Percentiles rank a stretch among this genome's conserved stretches.
Conservation (phyloP, 2,113 vertebrate species). For the Colossoma macropomum region DNA sequence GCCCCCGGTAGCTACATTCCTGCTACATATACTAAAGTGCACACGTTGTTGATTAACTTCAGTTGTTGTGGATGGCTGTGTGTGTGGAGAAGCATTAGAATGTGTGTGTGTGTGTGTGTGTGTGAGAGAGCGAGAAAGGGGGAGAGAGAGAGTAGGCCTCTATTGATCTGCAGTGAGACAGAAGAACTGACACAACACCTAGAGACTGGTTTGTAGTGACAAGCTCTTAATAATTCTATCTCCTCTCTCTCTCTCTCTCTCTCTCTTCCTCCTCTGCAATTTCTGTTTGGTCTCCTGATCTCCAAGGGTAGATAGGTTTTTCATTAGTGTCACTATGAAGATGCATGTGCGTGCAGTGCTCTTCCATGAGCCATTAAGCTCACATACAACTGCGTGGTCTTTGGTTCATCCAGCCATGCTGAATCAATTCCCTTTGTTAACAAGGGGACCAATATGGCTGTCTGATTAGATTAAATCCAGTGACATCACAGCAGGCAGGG, state of each 20-base stretch:
- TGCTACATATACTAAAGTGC: neutral
- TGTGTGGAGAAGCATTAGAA: neutral
- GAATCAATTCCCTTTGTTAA: slow-evolving; percentile 8
- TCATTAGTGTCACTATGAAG: slow-evolving; percentile 5
- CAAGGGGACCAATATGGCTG: neutral
- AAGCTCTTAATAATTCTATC: neutral
- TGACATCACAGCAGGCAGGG: neutral
- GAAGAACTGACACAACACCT: neutral
- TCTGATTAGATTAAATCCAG: neutral
- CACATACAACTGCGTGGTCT: neutral
- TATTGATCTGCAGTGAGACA: slow-evolving; percentile 3
- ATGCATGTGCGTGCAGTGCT: neutral
- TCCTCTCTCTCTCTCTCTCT: neutral
- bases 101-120: neutral
- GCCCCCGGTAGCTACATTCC: too few species aligned
- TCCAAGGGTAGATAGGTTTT: slow-evolving; percentile 20
- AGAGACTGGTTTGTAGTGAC: slow-evolving; percentile 7
- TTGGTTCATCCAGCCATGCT: neutral
- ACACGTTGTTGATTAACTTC: neutral
- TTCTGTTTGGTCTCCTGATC: neutral
- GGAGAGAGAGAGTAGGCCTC: neutral
- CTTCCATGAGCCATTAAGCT: slow-evolving; percentile 5
- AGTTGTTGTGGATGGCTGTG: neutral
- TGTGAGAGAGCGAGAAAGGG: neutral
- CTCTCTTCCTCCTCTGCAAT: neutral